Evolutionary conservation across 2,797 vertebrate species (phyloP).

Genomic region (Nannoperca obscura): DNA sequence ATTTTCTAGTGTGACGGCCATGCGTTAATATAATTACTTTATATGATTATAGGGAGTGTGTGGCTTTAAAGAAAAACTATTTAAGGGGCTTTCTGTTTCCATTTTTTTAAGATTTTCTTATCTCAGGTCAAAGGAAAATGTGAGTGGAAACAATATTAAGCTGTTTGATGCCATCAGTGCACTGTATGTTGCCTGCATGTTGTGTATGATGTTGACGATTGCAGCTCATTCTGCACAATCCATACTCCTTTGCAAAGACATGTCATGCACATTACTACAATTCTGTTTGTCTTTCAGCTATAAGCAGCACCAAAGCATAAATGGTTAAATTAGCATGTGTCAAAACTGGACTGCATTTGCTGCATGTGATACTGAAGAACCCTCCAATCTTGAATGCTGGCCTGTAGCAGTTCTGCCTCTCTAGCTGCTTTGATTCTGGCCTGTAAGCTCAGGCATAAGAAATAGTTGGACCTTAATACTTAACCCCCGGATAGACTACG

Average conservation of each 20-base stretch:
- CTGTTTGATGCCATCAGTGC: constrained; percentile 18
- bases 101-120: constrained; percentile 37
- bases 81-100: constrained; percentile 3
- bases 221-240: constrained; percentile 15
- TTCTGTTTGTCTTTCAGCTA: constrained; percentile 5
- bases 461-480: not conserved
- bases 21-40: not conserved
- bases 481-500: not conserved
- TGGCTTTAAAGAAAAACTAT: not conserved
- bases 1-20: not conserved
- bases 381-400: constrained; percentile 29
- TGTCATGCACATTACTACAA: not conserved
- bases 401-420: constrained; percentile 23
- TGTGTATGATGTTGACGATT: not conserved
- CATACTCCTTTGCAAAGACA: not conserved
- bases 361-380: constrained; percentile 57
- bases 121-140: constrained; percentile 63
- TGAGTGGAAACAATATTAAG: constrained; percentile 11
- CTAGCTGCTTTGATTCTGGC: constrained; percentile 45
- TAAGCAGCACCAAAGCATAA: constrained; percentile 51
- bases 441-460: constrained; percentile 32
- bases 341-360: constrained; percentile 52
- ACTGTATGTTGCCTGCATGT: constrained; percentile 47
- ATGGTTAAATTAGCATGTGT: constrained; percentile 57
- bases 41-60: not conserved